A percentile compares a stretch with the other conserved stretches of the same genome.
Evolutionary conservation across 2,797 vertebrate species (phyloP).

Genomic region (Pempheris klunzingeri): DNA sequence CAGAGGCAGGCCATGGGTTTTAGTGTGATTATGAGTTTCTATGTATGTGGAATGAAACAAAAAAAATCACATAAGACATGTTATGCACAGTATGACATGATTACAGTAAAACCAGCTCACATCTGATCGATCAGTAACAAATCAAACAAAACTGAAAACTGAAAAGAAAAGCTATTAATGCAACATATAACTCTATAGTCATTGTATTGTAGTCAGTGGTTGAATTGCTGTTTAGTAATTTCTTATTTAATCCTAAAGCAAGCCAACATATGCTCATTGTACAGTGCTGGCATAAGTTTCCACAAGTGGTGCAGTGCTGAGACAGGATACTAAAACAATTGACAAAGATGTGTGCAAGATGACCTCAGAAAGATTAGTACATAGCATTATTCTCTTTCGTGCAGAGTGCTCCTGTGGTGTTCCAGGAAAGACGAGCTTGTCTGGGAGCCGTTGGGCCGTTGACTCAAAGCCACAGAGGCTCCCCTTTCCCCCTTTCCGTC

Average conservation of each 20-base stretch:
- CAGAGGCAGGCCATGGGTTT: background rate
- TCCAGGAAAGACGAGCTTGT: slow-evolving; percentile 75
- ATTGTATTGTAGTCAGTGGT: background rate
- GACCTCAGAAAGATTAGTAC: slow-evolving; percentile 62
- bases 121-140: slow-evolving; percentile 2
- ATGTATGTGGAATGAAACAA: background rate
- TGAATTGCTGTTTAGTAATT: slow-evolving; percentile 27
- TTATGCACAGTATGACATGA: background rate
- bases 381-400: slow-evolving; percentile 56
- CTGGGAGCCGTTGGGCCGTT: slow-evolving; percentile 67
- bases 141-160: background rate
- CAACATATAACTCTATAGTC: background rate
- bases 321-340: slow-evolving; percentile 41
- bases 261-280: slow-evolving; percentile 8
- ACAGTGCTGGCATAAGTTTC: slow-evolving; percentile 17
- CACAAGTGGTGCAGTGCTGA: slow-evolving; percentile 21
- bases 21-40: background rate
- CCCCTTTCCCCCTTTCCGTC: slow-evolving; percentile 9
- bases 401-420: slow-evolving; percentile 58
- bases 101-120: slow-evolving; percentile 1
- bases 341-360: slow-evolving; percentile 61
- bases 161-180: background rate
- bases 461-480: slow-evolving; percentile 69
- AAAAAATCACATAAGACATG: background rate
- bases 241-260: slow-evolving; percentile 10